Evolutionary conservation across 2,113 vertebrate species (phyloP), one percentile per base, ranked within the genome.

Genomic region (Ondatra zibethicus): DNA sequence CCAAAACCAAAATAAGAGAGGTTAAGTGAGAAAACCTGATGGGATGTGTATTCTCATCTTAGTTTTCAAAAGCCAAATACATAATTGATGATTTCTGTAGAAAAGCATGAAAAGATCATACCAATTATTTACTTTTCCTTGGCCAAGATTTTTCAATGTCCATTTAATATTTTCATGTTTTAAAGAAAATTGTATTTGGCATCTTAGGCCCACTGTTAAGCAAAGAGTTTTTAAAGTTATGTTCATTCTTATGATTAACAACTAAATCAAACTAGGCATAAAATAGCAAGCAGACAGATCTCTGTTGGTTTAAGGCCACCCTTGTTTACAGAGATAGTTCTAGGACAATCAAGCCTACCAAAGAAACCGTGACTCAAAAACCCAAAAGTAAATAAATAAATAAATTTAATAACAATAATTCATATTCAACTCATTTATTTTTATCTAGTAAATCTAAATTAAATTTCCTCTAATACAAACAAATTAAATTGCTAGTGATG

Each of bases 71-170:
- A 75, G 66, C 2, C 3, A 81, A 89, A 94, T 36, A n/a, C 8
- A 2, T 92, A 93, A 87, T 70, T 80, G 85, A 47, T 72, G 9
- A 29, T 1, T 78, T 33, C 0, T 55, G 0, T 86, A 76, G 2
- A 19, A 95, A 88, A 14, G 0, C 1, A 33, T 55, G 66, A 77
- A 93, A 82, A 92, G 72, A 88, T 66, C 47, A 95, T 63, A 0
- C 0, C 65, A 42, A 3, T 89, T 47, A 81, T 10, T 96, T 80
- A 42, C 0, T 68, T 92, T 12, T 42, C 16, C 3, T 23, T 13
- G 65, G 31, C 16, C 4, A 11, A 90, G 10, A 93, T 93, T 96
- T 85, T 4, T 29, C 95, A 97, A 95, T 61, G 0, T 50, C 14
- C 73, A 17, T 61, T 80, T 88, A 82, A 85, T 39, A 33, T 50